These are phyloP conservation scores for Drosophila barbarae DNA, from an alignment of 2,888 invertebrate species.

Conservation along the genomic window DNA sequence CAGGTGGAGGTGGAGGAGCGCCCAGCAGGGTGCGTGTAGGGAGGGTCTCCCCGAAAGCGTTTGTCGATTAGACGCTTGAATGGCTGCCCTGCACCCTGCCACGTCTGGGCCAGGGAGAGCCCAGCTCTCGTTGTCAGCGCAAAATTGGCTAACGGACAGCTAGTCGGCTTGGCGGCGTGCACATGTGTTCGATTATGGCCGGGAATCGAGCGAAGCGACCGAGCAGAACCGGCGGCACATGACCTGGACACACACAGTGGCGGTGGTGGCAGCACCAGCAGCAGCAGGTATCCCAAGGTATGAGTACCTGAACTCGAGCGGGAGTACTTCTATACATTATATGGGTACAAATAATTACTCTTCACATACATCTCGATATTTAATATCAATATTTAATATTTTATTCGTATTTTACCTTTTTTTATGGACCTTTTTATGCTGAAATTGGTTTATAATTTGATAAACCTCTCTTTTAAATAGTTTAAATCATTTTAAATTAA, in stretches of 20 bases:
- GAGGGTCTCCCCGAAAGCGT: slow-evolving; percentile 6
- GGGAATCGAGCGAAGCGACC: slow-evolving; percentile 69
- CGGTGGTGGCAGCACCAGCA: slow-evolving; percentile 2
- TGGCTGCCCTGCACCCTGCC: slow-evolving; percentile 28
- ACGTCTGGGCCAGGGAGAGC: not conserved
- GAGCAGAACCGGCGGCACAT: slow-evolving; percentile 70
- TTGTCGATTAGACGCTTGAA: slow-evolving; percentile 60
- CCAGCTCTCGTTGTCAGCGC: slow-evolving; percentile 23
- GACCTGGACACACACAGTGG: slow-evolving; percentile 17
- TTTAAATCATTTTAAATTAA: not conserved
- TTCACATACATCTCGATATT: not conserved
- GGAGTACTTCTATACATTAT: not conserved
- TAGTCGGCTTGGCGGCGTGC: slow-evolving; percentile 31
- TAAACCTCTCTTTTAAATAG: not conserved
- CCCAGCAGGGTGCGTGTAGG: slow-evolving; percentile 1
- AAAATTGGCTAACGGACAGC: slow-evolving; percentile 44
- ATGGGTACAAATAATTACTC: not conserved
- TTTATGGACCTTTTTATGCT: not conserved
- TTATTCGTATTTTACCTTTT: not conserved
- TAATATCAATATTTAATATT: not conserved
- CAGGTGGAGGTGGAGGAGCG: not conserved
- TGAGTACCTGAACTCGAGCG: slow-evolving; percentile 6
- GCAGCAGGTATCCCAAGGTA: not conserved
- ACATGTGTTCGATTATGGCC: slow-evolving; percentile 60
- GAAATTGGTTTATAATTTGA: not conserved